Base-by-base conservation (phyloP, 2,888 invertebrate genomes). In the Caenorhabditis sulstoni region DNA sequence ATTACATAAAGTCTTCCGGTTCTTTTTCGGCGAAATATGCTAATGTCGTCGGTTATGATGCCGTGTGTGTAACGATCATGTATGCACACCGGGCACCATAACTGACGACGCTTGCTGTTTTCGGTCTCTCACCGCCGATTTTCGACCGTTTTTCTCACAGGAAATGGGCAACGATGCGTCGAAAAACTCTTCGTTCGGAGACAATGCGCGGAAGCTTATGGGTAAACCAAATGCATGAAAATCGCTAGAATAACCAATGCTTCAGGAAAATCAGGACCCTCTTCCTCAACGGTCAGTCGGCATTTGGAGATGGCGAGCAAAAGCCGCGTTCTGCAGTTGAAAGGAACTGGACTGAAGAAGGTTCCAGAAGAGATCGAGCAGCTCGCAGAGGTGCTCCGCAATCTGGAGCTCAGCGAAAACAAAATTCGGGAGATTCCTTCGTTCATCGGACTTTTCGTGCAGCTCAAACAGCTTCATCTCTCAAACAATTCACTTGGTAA, bases 281-380 rank as follows among this genome's bases (percentile, higher is more conserved):
- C 89, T 1, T 71, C 78, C 1, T 74, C 87, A 14, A 77, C 81
- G 74, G 94, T 96, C 65, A 96, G 95, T 90, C 95, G 95, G 90
- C 97, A 97, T 91, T 93, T 95, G 89, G 96, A 96, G 90, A 97
- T 95, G 66, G 97, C 97, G 14, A 94, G 95, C 88, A 97, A 97
- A 92, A 98, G 97, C 20, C 97, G 97, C 16, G 94, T 96, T 41
- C 93, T 97, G 78, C 96, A 96, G 91, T 92, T 98, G 81, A 94
- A 95, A 3, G 93, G 94, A 86, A 93, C 93, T 73, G 95, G 94
- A 88, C 92, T 98, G 65, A 95, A 95, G 85, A 94, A 94, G 88
- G 58, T 90, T 11, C 90, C 90, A 11, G 81, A 82, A 2, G 74
- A 80, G 12, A 35, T 86, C 12, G 76, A 78, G n/a, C 84, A 88